A percentile compares a stretch with the other conserved stretches of the same genome.
These are phyloP conservation scores for Caenorhabditis wallacei DNA, from an alignment of 2,888 invertebrate genomes.

Conservation along the genomic window DNA sequence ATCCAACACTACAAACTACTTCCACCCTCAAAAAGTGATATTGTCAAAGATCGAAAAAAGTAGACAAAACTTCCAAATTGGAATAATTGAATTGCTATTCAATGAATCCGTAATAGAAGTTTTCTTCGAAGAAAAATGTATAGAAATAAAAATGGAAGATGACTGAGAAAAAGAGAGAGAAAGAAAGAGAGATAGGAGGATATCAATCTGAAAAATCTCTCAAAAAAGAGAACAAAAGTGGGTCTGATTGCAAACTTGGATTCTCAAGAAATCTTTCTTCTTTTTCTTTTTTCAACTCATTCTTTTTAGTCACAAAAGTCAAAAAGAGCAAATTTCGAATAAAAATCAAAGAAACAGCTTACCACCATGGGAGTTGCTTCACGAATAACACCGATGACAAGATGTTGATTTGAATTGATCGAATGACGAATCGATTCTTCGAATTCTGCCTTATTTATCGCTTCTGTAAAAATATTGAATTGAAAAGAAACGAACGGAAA, in stretches of 20 bases:
- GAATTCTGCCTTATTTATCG: conserved; percentile 42
- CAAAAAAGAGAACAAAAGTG: conserved; percentile 59
- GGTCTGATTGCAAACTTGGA: conserved; percentile 48
- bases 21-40: not conserved
- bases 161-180: conserved; percentile 3
- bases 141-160: not conserved
- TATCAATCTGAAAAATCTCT: conserved; percentile 47
- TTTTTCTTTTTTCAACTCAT: conserved; percentile 27
- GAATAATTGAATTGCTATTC: conserved; percentile 30
- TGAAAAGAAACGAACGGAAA: conserved; percentile 4
- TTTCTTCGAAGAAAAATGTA: not conserved
- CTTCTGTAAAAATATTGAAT: conserved; percentile 31
- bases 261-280: conserved; percentile 6
- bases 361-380: conserved; percentile 77
- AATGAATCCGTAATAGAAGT: conserved; percentile 37
- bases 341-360: conserved; percentile 49
- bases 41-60: conserved; percentile 5
- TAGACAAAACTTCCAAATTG: conserved; percentile 10
- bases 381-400: conserved; percentile 70
- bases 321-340: not conserved
- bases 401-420: conserved; percentile 45
- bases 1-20: not conserved
- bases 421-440: conserved; percentile 34
- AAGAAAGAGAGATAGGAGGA: not conserved
- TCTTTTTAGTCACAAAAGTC: conserved; percentile 12